phyloP scores from a whole-genome alignment of 1,140 invertebrate species.

The Lucilia cuprina region DNA sequence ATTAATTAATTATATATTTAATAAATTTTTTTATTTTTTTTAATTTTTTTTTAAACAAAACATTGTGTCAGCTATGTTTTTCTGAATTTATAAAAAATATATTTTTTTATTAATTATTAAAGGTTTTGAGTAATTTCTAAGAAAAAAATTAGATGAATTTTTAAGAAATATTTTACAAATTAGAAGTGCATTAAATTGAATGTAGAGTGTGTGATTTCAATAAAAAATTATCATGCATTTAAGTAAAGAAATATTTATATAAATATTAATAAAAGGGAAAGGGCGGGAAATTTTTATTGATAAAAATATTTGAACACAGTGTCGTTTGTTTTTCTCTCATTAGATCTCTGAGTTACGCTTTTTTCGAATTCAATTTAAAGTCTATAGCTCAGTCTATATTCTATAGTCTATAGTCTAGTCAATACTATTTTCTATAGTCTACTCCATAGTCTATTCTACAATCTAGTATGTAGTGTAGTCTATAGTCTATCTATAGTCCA shows the following conservation, averaged over 20 bases:
- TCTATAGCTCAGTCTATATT: too few relatives aligned
- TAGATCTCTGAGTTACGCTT: too few relatives aligned
- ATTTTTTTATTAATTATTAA: conserved; percentile 26
- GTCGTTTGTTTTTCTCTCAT: not conserved
- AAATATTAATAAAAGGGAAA: not conserved
- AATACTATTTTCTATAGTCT: too few relatives aligned
- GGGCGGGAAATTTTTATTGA: not conserved
- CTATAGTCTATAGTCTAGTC: too few relatives aligned
- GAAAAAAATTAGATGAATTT: not conserved
- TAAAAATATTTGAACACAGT: not conserved
- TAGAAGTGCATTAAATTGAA: not conserved
- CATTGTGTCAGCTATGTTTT: conserved; percentile 63
- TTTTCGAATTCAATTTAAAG: too few relatives aligned
- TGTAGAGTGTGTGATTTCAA: not conserved
- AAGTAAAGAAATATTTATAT: not conserved
- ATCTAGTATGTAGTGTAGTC: too few relatives aligned
- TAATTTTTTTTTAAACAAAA: conserved; percentile 47
- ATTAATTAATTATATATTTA: conserved; percentile 21
- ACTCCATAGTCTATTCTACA: too few relatives aligned
- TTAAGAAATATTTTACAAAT: not conserved
- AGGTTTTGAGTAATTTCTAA: conserved; percentile 15
- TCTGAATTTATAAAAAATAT: conserved; percentile 34
- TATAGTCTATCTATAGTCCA: too few relatives aligned
- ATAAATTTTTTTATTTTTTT: conserved; percentile 44
- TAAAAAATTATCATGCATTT: not conserved